These are phyloP conservation scores for Polyommatus iphigenia DNA, from an alignment of 2,888 invertebrate species.

Conservation along the genomic window DNA sequence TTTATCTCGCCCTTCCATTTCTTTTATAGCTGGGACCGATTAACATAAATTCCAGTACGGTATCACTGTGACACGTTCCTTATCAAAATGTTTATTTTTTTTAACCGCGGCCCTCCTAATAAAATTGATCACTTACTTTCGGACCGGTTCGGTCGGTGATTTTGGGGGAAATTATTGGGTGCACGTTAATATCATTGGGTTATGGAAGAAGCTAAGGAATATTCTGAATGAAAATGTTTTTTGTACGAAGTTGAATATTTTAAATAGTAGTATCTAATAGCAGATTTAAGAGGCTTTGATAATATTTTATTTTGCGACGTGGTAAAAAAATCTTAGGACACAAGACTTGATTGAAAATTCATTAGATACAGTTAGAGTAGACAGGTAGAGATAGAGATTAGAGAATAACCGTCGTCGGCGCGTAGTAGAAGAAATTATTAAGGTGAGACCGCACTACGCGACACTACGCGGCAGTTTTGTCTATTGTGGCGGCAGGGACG, in stretches of 20 bases:
- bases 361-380: too few species aligned
- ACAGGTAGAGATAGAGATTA: too few species aligned
- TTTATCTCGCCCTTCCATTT: constrained; percentile 27
- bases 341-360: too few species aligned
- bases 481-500: too few species aligned
- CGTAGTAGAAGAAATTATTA: too few species aligned
- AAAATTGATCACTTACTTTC: constrained; percentile 52
- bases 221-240: background rate
- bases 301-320: too few species aligned
- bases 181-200: background rate
- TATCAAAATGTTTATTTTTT: constrained; percentile 49
- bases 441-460: too few species aligned
- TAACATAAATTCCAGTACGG: constrained; percentile 48
- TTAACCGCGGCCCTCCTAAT: constrained; percentile 42
- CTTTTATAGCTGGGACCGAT: constrained; percentile 38
- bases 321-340: too few species aligned
- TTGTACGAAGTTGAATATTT: background rate
- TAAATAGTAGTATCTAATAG: too few species aligned
- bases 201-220: background rate
- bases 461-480: too few species aligned
- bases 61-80: constrained; percentile 44
- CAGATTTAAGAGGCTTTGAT: too few species aligned
- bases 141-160: constrained; percentile 40
- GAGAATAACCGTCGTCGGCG: too few species aligned
- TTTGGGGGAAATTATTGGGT: constrained; percentile 30